A percentile compares a stretch with the other conserved stretches of the same genome.
These are phyloP conservation scores for Conistra vaccinii DNA, from an alignment of 2,888 invertebrate genomes.

Conservation along the genomic window DNA sequence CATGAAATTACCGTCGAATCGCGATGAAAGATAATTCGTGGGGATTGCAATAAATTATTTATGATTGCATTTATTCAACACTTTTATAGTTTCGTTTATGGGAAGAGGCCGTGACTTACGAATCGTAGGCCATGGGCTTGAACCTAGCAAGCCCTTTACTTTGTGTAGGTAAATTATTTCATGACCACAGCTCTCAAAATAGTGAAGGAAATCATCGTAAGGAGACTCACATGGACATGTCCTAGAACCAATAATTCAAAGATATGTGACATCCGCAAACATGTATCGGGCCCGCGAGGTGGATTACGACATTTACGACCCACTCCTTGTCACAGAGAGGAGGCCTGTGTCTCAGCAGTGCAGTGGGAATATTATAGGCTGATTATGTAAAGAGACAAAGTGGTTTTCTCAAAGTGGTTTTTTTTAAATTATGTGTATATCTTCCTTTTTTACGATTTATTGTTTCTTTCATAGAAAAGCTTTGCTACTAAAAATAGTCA, in stretches of 20 bases:
- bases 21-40: slow-evolving; percentile 56
- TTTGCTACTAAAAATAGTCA: background rate
- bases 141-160: no score
- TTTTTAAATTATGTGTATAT: background rate
- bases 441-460: slow-evolving; percentile 12
- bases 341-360: no score
- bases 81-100: slow-evolving; percentile 45
- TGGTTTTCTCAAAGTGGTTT: background rate
- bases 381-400: slow-evolving; percentile 15
- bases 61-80: slow-evolving; percentile 53
- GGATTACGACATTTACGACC: no score
- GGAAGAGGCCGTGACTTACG: background rate
- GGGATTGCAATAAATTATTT: slow-evolving; percentile 58
- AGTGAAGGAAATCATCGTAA: no score
- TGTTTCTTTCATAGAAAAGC: slow-evolving; percentile 18
- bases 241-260: no score
- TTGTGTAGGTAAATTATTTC: no score
- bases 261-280: no score
- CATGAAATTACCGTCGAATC: slow-evolving; percentile 44
- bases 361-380: no score
- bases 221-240: no score
- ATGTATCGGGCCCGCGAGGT: no score
- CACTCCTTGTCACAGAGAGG: no score
- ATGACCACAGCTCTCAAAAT: no score
- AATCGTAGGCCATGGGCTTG: background rate